Base-by-base conservation (phyloP, 2,888 invertebrate genomes). In the Cephus nigrinus region DNA sequence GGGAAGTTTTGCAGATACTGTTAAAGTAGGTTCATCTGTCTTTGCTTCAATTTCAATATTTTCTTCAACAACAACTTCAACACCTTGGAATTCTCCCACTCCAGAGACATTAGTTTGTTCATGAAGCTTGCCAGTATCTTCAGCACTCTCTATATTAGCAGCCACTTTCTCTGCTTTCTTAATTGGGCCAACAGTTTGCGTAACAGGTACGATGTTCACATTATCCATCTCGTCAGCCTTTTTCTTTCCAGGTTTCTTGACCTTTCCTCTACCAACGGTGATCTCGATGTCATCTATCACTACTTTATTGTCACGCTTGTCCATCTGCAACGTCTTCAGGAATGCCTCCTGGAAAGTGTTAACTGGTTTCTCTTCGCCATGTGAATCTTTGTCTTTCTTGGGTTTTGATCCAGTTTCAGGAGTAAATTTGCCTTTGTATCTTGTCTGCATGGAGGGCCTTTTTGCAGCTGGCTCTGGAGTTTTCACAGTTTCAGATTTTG, bases 331-430 rank as follows among this genome's bases (percentile, higher is more conserved):
- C 69, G 90, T 90, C 78, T 90, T 88, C 68, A 88, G 78, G 80
- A 88, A 88, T 68, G 88, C 88, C 78, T 90, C 90, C 75, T 90
- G 90, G 75, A 87, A 88, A 73, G 88, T 84, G 80, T 89, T 88
- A 12, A 85, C 76, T 4, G 87, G 82, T 36, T 83, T 85, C 12
- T 89, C 87, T 23, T 89, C 88, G 4, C 80, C 69, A 30, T 80
- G 78, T 12, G 78, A 34, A 1, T 86, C 84, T 75, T 81, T 80
- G 23, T 85, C 85, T 68, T 86, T 87, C 75, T 82, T 88, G 12
- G 79, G 78, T 78, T 88, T 89, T 68, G 82, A 76, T 15, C 84
- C 84, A 4, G 83, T 84, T 75, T 84, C 88, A 0, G 86, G 82
- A 12, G 82, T 82, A 73, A 84, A 87, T 78, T 84, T 90, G 32